Evolutionary conservation across 2,113 vertebrate species (phyloP).

Genomic region (Lipophrys pholis): DNA sequence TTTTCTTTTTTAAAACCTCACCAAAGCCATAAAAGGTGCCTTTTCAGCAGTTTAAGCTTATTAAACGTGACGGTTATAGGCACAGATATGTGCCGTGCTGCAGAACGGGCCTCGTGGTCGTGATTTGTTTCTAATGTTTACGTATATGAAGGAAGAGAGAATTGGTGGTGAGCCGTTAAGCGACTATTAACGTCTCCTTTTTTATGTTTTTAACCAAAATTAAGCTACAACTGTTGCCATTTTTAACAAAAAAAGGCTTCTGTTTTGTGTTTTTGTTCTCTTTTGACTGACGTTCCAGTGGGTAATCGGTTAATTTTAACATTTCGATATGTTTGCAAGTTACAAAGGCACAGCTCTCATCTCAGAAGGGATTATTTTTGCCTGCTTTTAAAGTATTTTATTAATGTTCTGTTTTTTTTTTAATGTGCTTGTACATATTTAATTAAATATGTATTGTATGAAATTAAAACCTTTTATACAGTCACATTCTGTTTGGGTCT

Average conservation of each 20-base stretch:
- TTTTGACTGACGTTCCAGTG: constrained; percentile 51
- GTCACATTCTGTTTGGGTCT: constrained; percentile 1
- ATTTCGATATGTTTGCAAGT: constrained; percentile 17
- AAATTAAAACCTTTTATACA: constrained; percentile 81
- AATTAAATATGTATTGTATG: constrained; percentile 80
- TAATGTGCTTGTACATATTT: constrained; percentile 75
- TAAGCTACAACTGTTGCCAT: constrained; percentile 32
- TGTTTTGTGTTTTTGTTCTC: constrained; percentile 12
- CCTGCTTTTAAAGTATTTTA: constrained; percentile 71
- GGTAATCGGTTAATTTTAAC: too few relatives aligned
- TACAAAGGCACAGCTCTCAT: constrained; percentile 60
- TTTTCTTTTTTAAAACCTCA: not conserved
- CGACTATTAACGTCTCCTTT: not conserved
- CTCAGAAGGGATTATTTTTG: constrained; percentile 38
- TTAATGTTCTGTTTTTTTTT: constrained; percentile 61
- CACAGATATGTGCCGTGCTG: constrained; percentile 22
- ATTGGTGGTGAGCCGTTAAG: not conserved
- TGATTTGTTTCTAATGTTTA: constrained; percentile 49
- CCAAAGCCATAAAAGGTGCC: constrained; percentile 37
- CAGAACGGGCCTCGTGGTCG: constrained; percentile 15
- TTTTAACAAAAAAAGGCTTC: not conserved
- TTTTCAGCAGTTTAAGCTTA: not conserved
- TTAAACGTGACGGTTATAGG: constrained; percentile 4
- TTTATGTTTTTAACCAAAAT: constrained; percentile 38
- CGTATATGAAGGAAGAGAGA: constrained; percentile 32